Evolutionary conservation across 2,888 invertebrate genomes (phyloP), one percentile per base, ranked within the genome.

Genomic region (Pheosia gnoma): DNA sequence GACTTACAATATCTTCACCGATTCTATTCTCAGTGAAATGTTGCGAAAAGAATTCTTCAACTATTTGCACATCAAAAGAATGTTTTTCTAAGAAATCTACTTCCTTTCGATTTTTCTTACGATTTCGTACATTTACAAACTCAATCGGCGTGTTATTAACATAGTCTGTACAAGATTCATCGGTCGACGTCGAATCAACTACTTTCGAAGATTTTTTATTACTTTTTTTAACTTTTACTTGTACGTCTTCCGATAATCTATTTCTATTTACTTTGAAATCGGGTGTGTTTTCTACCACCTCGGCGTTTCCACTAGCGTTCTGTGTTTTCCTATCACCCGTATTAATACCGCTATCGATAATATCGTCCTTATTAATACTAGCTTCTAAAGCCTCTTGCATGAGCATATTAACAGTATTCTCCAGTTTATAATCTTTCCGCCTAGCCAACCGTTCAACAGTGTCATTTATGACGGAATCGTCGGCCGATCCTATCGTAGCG

Each of bases 31-130:
- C 81, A 41, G 69, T 51, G 41, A 82, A 74, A 67, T 90, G 87
- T 66, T 89, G 82, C 0, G 84, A 79, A 62, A 91, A 89, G 59
- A 87, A 87, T 5, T 83, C 68, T 74, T 91, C 89, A 6, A 89
- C 75, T 4, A 68, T 72, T 49, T 83, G 69, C 3, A 69, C 78
- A 66, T 86, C 77, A 58, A 78, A 79, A 3, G 61, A 58, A 36
- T 69, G 58, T 43, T 65, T 68, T 38, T 62, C 55, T 6, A 56
- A n/a, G 54, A 63, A 38, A 60, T 64, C 51, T 7, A 59, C 54
- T n/a, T 72, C 68, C 11, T 62, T 61, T 7, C 56, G 47, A 9
- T 65, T 68, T 38, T 72, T 72, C 9, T 57, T 65, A 55, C 37
- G 72, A 58, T 72, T 81, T 61, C 74, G 76, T 7, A 72, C 65